These are phyloP conservation scores for Mandrillus leucophaeus DNA, from an alignment of 2,113 vertebrate genomes.

Conservation along the genomic window DNA sequence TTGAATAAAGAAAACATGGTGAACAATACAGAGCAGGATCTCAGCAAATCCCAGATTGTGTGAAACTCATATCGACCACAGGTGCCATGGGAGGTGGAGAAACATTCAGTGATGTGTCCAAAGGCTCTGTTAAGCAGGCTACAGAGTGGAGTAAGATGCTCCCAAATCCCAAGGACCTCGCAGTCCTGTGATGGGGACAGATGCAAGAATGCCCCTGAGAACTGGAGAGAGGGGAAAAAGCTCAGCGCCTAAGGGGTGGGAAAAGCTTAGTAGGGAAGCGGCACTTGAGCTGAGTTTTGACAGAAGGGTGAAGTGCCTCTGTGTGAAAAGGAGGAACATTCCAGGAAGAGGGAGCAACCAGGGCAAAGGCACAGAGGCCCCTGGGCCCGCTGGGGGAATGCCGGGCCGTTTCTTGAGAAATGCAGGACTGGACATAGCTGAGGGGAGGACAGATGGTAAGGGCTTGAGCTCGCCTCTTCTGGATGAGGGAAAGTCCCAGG, in stretches of 20 bases:
- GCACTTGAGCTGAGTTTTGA: background rate
- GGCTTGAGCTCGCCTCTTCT: background rate
- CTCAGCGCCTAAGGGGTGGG: background rate
- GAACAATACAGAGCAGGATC: accelerated
- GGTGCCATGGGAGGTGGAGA: background rate
- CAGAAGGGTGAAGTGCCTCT: background rate
- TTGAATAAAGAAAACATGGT: background rate
- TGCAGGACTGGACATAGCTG: background rate
- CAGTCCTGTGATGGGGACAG: background rate
- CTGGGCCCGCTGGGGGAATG: accelerated
- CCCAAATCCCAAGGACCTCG: background rate
- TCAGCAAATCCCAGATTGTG: background rate
- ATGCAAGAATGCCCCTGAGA: background rate
- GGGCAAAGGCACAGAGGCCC: background rate
- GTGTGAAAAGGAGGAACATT: background rate
- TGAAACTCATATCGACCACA: background rate
- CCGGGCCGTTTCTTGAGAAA: too few species aligned
- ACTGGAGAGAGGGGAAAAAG: background rate
- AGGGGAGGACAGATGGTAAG: background rate
- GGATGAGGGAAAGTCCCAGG: background rate
- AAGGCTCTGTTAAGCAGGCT: background rate
- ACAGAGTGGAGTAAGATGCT: too few species aligned
- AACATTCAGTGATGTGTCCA: accelerated
- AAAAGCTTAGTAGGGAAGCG: background rate
- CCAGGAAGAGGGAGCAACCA: background rate